A percentile compares a stretch with the other conserved stretches of the same genome.
Conservation (phyloP, 2,888 invertebrate species). For the Troides oblongomaculatus region DNA sequence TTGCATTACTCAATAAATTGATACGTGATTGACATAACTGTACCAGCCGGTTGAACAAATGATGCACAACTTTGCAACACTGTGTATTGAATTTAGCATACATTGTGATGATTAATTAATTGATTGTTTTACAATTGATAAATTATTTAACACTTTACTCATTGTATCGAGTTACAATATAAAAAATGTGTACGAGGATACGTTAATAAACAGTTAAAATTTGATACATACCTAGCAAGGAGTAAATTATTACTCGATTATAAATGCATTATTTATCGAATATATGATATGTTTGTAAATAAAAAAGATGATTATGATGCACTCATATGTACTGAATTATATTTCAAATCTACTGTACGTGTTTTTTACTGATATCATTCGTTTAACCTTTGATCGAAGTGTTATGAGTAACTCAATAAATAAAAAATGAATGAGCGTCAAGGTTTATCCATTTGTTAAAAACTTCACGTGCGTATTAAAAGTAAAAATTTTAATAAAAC, state of each 20-base stretch:
- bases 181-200: background rate
- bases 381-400: constrained; percentile 20
- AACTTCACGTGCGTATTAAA: constrained; percentile 16
- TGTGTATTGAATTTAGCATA: constrained; percentile 6
- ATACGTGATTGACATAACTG: constrained; percentile 49
- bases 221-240: background rate
- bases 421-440: constrained; percentile 17
- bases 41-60: constrained; percentile 6
- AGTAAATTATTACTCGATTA: background rate
- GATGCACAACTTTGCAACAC: constrained; percentile 18
- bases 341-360: background rate
- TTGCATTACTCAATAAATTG: constrained; percentile 45
- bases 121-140: constrained; percentile 20
- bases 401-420: constrained; percentile 12
- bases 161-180: background rate
- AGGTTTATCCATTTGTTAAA: constrained; percentile 3
- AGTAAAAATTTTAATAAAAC: constrained; percentile 30
- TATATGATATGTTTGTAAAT: too few species aligned
- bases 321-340: background rate
- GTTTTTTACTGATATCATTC: constrained; percentile 7
- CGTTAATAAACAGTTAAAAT: background rate
- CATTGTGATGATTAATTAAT: constrained; percentile 18
- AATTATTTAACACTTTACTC: constrained; percentile 14
- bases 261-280: too few species aligned
- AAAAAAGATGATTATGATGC: too few species aligned